These are phyloP conservation scores for Hypotaenidia okinawae DNA, from an alignment of 2,797 vertebrate species.

Conservation along the genomic window DNA sequence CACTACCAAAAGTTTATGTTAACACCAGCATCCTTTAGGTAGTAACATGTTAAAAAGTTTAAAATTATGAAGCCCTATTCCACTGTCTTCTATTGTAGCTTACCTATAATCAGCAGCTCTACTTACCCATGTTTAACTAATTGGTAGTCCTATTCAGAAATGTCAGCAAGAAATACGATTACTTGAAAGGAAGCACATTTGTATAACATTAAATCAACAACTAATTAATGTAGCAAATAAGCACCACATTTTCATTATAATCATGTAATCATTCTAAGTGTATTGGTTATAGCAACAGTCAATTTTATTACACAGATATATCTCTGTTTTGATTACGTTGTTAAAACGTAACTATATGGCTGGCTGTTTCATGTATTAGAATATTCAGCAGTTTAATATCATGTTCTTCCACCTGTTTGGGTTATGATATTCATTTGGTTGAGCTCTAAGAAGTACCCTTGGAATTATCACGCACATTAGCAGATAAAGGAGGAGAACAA, in stretches of 20 bases:
- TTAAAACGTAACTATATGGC: neutral
- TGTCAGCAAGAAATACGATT: conserved; percentile 40
- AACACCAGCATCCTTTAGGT: neutral
- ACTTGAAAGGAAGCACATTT: conserved; percentile 38
- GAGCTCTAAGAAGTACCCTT: neutral
- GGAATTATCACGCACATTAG: conserved; percentile 10
- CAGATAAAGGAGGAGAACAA: conserved; percentile 10
- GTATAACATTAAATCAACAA: conserved; percentile 43
- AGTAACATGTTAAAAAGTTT: neutral
- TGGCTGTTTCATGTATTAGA: neutral
- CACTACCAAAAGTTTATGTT: neutral
- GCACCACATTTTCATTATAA: conserved; percentile 29
- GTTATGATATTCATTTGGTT: conserved; percentile 4
- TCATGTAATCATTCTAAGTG: conserved; percentile 13
- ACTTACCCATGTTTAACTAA: conserved; percentile 41
- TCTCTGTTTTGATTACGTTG: conserved; percentile 39
- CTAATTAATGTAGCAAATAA: conserved; percentile 60
- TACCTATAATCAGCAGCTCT: neutral
- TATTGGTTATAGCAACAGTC: conserved; percentile 24
- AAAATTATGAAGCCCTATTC: neutral
- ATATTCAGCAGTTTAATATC: conserved; percentile 36
- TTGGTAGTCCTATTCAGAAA: conserved; percentile 26
- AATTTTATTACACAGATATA: conserved; percentile 46
- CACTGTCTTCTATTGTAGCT: neutral
- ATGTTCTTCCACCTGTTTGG: neutral